Evolutionary conservation across 1,140 invertebrate species (phyloP).

Genomic region (Bombus difficillimus): DNA sequence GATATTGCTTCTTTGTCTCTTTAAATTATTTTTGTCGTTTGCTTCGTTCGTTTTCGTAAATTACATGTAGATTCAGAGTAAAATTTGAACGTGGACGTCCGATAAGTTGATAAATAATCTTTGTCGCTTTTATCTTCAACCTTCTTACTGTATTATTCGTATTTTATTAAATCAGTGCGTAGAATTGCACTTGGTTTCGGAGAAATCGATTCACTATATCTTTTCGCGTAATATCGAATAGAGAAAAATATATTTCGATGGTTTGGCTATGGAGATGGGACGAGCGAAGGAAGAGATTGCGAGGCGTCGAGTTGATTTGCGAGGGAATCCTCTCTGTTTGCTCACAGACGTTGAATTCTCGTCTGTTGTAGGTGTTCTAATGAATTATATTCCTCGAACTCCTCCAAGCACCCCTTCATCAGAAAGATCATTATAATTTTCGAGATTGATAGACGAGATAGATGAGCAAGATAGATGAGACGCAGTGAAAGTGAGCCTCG

Average conservation of each 20-base stretch:
- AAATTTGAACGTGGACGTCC: too few species aligned
- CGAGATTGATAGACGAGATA: slow-evolving; percentile 33
- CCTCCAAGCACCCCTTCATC: neutral
- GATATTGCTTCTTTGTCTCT: too few species aligned
- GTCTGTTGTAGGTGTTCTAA: slow-evolving; percentile 2
- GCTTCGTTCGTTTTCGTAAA: too few species aligned
- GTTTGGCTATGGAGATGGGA: neutral
- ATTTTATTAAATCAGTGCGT: too few species aligned
- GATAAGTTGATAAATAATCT: too few species aligned
- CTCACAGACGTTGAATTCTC: neutral
- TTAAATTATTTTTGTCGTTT: too few species aligned
- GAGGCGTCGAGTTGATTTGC: slow-evolving; percentile 13
- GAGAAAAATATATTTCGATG: neutral
- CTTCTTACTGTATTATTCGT: too few species aligned
- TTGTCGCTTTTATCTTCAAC: too few species aligned
- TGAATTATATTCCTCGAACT: slow-evolving; percentile 17
- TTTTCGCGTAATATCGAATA: neutral
- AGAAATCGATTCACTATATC: neutral
- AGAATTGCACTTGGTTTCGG: neutral
- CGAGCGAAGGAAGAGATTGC: neutral
- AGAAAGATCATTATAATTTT: slow-evolving; percentile 21
- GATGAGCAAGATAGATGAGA: slow-evolving; percentile 33
- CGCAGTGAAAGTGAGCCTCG: slow-evolving; percentile 21
- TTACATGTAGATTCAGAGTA: too few species aligned
- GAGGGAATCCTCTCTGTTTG: slow-evolving; percentile 1